These are phyloP conservation scores for Apostichopus leukothele DNA, from an alignment of 53 echinoderm and acorn worm genomes.

Conservation along the genomic window DNA sequence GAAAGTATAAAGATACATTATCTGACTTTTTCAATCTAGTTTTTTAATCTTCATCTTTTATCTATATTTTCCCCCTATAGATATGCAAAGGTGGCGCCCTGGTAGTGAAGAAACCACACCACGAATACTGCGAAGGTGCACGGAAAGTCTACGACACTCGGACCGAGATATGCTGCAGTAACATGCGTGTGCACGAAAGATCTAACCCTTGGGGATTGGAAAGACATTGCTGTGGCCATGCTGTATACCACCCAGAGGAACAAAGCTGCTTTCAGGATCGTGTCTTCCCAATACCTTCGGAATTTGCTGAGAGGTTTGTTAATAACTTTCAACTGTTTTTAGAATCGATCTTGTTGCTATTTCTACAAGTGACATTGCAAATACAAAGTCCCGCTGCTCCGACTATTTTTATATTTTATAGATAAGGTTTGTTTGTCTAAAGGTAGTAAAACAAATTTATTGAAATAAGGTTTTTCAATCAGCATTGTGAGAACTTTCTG, in stretches of 20 bases:
- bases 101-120: not conserved
- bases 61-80: not conserved
- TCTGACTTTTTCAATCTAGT: no score
- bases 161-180: constrained; percentile 19
- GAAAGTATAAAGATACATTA: not conserved
- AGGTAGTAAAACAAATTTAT: no score
- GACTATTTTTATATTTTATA: no score
- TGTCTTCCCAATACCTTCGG: constrained; percentile 37
- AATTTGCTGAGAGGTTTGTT: not conserved
- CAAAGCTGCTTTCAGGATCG: constrained; percentile 37
- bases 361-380: no score
- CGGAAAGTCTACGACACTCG: not conserved
- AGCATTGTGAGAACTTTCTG: no score
- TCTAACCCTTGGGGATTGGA: constrained; percentile 1
- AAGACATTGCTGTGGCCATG: constrained; percentile 49
- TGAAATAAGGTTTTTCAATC: no score
- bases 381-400: no score
- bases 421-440: no score
- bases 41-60: no score
- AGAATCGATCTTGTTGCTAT: no score
- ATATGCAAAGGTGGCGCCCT: constrained; percentile 20
- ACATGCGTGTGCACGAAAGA: not conserved
- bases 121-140: constrained; percentile 17
- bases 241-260: constrained; percentile 11
- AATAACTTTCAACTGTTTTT: no score